These are phyloP conservation scores for Progne subis DNA, from an alignment of 2,113 vertebrate species.

Conservation along the genomic window DNA sequence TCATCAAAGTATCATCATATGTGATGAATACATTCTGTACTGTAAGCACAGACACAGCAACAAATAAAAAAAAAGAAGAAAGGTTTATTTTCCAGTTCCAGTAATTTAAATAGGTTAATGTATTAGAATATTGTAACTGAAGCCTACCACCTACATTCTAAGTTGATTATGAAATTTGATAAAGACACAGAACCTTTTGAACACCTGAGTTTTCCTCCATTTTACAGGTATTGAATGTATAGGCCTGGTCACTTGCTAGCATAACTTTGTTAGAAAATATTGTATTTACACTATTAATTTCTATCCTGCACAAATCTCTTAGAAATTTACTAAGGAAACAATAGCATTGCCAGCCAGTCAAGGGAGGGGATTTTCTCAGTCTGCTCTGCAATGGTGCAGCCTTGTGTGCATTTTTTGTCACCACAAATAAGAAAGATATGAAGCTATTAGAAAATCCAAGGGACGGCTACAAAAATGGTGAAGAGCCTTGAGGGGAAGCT, in stretches of 20 bases:
- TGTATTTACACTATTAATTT: neutral
- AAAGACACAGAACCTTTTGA: neutral
- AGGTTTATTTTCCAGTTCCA: accelerated
- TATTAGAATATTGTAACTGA: neutral
- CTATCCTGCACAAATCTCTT: neutral
- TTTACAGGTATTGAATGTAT: neutral
- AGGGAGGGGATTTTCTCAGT: neutral
- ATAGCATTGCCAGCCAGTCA: neutral
- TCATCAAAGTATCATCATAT: neutral
- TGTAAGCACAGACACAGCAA: neutral
- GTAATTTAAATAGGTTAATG: neutral
- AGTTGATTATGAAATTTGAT: neutral
- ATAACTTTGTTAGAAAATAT: neutral
- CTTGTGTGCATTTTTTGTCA: neutral
- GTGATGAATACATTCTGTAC: neutral
- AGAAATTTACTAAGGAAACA: neutral
- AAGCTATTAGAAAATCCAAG: neutral
- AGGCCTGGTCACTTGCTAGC: neutral
- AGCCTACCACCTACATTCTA: neutral
- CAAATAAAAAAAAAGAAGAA: neutral
- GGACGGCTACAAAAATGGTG: neutral
- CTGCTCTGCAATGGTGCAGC: neutral
- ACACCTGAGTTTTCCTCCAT: neutral
- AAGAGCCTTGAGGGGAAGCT: neutral
- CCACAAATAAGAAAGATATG: neutral